Percentiles rank a stretch among this genome's conserved stretches.
phyloP scores from a whole-genome alignment of 2,888 invertebrate species.

The Stenurella melanura region DNA sequence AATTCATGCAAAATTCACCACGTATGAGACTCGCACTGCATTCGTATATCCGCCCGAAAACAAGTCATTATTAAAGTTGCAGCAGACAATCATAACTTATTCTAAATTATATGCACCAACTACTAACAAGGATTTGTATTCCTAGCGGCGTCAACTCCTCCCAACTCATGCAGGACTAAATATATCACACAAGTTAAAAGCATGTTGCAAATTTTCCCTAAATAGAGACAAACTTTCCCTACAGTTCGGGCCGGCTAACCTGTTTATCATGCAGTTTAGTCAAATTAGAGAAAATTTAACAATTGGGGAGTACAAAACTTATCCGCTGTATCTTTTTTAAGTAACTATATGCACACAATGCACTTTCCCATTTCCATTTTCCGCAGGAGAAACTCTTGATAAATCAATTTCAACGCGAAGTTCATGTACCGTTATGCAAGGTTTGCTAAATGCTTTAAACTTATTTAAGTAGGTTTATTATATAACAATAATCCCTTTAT shows the following conservation, averaged over 20 bases:
- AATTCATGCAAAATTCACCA: conserved; percentile 16
- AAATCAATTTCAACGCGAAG: too few species aligned
- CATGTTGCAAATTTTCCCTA: conserved; percentile 52
- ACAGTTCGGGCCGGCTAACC: conserved; percentile 42
- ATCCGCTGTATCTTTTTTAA: not conserved
- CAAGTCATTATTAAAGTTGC: conserved; percentile 67
- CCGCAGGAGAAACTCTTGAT: too few species aligned
- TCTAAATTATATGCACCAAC: conserved; percentile 62
- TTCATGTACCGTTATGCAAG: too few species aligned
- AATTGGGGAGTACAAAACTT: not conserved
- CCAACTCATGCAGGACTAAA: conserved; percentile 48
- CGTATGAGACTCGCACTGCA: conserved; percentile 8
- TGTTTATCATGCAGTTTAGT: conserved; percentile 44
- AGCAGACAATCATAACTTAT: conserved; percentile 67
- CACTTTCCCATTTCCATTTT: too few species aligned
- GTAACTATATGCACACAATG: too few species aligned
- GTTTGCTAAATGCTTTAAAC: too few species aligned
- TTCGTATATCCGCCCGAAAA: conserved; percentile 59
- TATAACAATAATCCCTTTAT: too few species aligned
- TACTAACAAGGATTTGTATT: conserved; percentile 62
- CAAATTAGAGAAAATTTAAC: conserved; percentile 7
- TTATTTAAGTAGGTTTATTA: too few species aligned
- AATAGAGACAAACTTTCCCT: conserved; percentile 37
- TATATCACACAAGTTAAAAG: conserved; percentile 53
- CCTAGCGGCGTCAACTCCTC: conserved; percentile 43